These are phyloP conservation scores for Helarctos malayanus DNA, from an alignment of 2,797 vertebrate species.

Conservation along the genomic window DNA sequence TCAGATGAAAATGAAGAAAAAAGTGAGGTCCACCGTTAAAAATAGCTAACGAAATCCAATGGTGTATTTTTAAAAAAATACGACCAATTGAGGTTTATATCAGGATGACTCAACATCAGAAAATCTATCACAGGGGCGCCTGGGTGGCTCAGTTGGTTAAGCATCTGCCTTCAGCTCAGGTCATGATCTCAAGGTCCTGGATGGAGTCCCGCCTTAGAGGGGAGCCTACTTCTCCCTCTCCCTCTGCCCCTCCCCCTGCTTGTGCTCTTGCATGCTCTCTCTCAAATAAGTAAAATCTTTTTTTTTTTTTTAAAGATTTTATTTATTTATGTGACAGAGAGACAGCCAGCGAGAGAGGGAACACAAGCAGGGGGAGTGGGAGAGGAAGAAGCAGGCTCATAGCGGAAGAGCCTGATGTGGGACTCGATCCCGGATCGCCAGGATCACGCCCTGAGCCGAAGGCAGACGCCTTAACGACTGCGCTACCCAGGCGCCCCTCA, in stretches of 20 bases:
- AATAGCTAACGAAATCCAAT: background rate
- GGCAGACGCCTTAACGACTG: too few species aligned
- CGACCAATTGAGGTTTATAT: background rate
- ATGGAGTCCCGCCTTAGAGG: rapidly evolving
- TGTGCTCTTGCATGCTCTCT: background rate
- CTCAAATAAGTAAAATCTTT: background rate
- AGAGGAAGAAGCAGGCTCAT: too few species aligned
- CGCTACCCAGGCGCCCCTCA: too few species aligned
- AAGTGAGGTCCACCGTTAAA: background rate
- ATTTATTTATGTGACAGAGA: too few species aligned
- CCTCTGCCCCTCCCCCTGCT: too few species aligned
- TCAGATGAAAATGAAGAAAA: background rate
- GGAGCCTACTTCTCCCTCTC: background rate
- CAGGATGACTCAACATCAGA: background rate
- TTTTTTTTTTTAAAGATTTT: too few species aligned
- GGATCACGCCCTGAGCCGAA: too few species aligned
- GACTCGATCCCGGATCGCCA: too few species aligned
- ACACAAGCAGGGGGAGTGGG: too few species aligned
- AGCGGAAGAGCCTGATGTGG: too few species aligned
- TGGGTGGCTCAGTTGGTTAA: background rate
- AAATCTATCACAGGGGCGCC: background rate
- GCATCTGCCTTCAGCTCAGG: background rate
- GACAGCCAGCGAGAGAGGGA: too few species aligned
- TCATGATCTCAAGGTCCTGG: background rate
- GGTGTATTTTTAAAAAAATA: background rate